Evolutionary conservation across 2,113 vertebrate genomes (phyloP).

Genomic region (Brachyhypopomus gauderio): DNA sequence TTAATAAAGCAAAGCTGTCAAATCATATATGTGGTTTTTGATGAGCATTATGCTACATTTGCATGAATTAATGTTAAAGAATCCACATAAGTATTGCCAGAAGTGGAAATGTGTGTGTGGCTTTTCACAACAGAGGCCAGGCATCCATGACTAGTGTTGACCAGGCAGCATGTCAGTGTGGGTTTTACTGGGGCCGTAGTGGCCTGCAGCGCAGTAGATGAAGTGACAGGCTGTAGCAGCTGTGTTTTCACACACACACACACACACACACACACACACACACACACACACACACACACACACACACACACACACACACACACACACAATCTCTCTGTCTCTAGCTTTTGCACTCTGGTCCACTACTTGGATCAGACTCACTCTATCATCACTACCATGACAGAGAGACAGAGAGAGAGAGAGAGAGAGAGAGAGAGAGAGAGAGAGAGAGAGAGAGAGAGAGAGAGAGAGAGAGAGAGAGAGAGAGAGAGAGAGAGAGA

Average conservation of each 20-base stretch:
- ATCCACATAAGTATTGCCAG: slow-evolving; percentile 19
- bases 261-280: no score
- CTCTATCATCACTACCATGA: slow-evolving; percentile 54
- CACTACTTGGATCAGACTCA: slow-evolving; percentile 56
- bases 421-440: no score
- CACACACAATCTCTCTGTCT: slow-evolving; percentile 50
- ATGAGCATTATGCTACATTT: slow-evolving; percentile 34
- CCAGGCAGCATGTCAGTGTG: slow-evolving; percentile 60
- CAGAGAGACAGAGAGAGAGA: no score
- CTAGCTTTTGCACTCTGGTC: slow-evolving; percentile 70
- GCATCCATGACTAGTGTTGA: slow-evolving; percentile 45
- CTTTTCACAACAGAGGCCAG: slow-evolving; percentile 25
- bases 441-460: neutral
- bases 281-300: no score
- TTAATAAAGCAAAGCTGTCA: slow-evolving; percentile 41
- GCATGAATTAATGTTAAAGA: slow-evolving; percentile 35
- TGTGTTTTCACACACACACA: slow-evolving; percentile 59
- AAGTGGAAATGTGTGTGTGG: slow-evolving; percentile 26
- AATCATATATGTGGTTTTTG: slow-evolving; percentile 32
- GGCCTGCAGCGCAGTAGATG: slow-evolving; percentile 68
- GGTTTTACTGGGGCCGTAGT: slow-evolving; percentile 55
- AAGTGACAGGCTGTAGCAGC: slow-evolving; percentile 68
- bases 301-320: no score
- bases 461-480: neutral
- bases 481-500: no score